Evolutionary conservation across 1,140 invertebrate species (phyloP), one percentile per base, ranked within the genome.

Genomic region (Zeugodacus cucurbitae): DNA sequence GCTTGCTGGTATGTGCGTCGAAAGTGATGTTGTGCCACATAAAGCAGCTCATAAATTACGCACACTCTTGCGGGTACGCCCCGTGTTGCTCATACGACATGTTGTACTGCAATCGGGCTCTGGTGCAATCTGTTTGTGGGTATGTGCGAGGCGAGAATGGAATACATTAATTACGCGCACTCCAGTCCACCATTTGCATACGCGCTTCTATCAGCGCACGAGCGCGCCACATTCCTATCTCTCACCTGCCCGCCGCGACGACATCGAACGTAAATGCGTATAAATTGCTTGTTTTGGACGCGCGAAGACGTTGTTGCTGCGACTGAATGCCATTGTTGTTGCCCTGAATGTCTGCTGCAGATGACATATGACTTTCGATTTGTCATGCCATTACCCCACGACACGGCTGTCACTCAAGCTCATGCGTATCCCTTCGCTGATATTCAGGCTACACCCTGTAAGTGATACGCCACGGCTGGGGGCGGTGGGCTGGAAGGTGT

Each of bases 1-100:
- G 74, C 44, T 82, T 29, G 37, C 41, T 82, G 74, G 41, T 82
- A 82, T 74, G 29, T 32, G 64, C n/a, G 37, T 82, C 32, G 67
- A 10, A 74, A 74, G 34, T 54, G 44, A 29, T 82, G 41, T 82
- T 41, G 41, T 44, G 74, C n/a, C n/a, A 4, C 44, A 82, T 20
- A 82, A 37, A 82, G n/a, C 74, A 74, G 74, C 74, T 82, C 74
- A 82, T 82, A 82, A 82, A 82, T 82, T 82, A 82, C 74, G 74
- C 74, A 82, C 74, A 82, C 41, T 82, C 74, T 29, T 48, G 8
- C n/a, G 74, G 6, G 44, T 26, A 82, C 74, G 41, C 74, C 74
- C 41, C 3, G 22, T 26, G 74, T 54, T 44, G 29, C 74, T 82
- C 34, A 82, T 48, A 82, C 74, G 74, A n/a, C 74, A 54, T 82